Evolutionary conservation across 1,140 invertebrate genomes (phyloP), one percentile per base, ranked within the genome.

Genomic region (Steinernema feltiae): DNA sequence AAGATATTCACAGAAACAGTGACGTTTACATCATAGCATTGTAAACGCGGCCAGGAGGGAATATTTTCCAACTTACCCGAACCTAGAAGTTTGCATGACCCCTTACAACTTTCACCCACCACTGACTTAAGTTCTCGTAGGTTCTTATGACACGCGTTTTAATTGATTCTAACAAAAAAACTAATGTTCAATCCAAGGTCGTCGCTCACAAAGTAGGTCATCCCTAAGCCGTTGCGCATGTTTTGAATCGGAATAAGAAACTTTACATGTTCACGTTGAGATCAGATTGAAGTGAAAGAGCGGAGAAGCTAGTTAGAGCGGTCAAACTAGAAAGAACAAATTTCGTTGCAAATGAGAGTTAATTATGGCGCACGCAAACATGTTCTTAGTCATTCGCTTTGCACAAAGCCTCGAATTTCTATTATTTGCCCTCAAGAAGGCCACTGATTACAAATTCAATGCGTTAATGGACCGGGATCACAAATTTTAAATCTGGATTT

Each of bases 81-180:
- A n/a, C n/a, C n/a, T n/a, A n/a, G n/a, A n/a, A n/a, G n/a, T n/a
- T n/a, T n/a, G n/a, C n/a, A n/a, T n/a, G n/a, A n/a, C n/a, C n/a
- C n/a, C n/a, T n/a, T n/a, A n/a, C 35, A 41, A 41, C 35, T 7
- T 41, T 41, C 53, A 46, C n/a, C 41, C 53, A 3, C 7, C 15
- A 21, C 2, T 27, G 53, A 7, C 53, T 3, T n/a, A 63, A 63
- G 15, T 3, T 27, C 7, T 63, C 53, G 24, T 7, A 63, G 53
- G 15, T 63, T 27, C 24, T 17, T 15, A 63, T 63, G 15, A 27
- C 53, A 27, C 24, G 15, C 53, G 53, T 63, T 63, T 63, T 63
- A 63, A 63, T 63, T 63, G 53, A 21, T n/a, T 63, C 53, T 7
- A 63, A 63, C 53, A 63, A 63, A 63, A 63, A 63, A 63, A 7